Evolutionary conservation across 2,113 vertebrate species (phyloP), one percentile per base, ranked within the genome.

Genomic region (Irena cyanogastra): DNA sequence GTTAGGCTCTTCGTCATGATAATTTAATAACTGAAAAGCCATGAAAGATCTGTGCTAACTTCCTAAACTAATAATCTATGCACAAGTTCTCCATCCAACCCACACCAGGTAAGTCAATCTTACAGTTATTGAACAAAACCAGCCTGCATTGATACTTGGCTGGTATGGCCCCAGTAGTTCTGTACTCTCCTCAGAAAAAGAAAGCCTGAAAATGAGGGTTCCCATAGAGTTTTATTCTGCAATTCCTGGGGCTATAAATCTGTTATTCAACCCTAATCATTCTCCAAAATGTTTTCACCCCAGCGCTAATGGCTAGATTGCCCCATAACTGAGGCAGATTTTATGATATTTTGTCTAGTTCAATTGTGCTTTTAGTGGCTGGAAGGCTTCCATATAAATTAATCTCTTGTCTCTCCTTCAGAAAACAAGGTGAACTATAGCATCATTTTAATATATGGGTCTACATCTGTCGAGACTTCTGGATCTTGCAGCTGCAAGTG

Each of bases 341-440:
- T 89, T 81, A 65, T 81, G 33, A 35, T 90, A 84, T 94, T 97
- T 96, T 90, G 24, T 72, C 68, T 84, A 44, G 42, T 90, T 87
- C 33, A 80, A 9, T 83, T 83, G 56, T 70, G 71, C 79, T 96
- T 90, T 76, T 81, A 83, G 59, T 57, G 61, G 11, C 42, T 95
- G 93, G 91, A 95, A 88, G 57, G 27, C 44, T 91, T 95, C 91
- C 85, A 90, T 50, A 11, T 69, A 64, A 50, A 49, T 94, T 95
- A 97, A 94, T 96, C 56, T 83, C 50, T 71, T 61, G 18, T 79
- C 39, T 96, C 28, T 92, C 81, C 81, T 96, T 88, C 82, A 83
- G 57, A 42, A 93, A 79, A 69, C 64, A 84, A 95, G 94, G 93
- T 95, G 93, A 95, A 2, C 59, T 79, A 10, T 54, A 80, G n/a